A percentile compares a stretch with the other conserved stretches of the same genome.
Conservation (phyloP, 2,113 vertebrate species). For the Sialia sialis region DNA sequence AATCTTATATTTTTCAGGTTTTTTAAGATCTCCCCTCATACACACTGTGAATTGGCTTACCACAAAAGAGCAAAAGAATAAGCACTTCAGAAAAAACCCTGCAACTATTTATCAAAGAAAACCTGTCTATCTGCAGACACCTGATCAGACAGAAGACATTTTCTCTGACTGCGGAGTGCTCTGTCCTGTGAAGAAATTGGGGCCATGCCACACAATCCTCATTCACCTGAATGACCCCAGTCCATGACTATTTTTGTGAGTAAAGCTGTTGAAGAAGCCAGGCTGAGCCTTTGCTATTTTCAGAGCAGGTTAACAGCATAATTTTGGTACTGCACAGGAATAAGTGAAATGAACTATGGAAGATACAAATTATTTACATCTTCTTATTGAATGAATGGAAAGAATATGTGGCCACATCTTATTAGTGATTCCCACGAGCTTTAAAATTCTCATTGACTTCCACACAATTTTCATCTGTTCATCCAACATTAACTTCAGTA, state of each 20-base stretch:
- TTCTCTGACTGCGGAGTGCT: neutral
- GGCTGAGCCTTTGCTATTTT: neutral
- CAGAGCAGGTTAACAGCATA: neutral
- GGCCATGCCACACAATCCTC: neutral
- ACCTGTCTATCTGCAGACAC: neutral
- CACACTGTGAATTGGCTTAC: neutral
- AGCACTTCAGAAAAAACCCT: neutral
- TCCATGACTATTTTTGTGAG: neutral
- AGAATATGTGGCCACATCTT: neutral
- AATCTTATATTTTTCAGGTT: fast-evolving
- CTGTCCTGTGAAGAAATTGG: neutral
- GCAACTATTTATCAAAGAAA: neutral
- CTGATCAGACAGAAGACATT: neutral
- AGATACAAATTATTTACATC: neutral
- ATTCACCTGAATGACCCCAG: neutral
- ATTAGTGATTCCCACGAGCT: neutral
- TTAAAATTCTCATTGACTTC: neutral
- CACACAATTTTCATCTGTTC: neutral
- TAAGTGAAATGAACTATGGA: neutral
- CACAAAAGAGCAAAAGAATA: neutral
- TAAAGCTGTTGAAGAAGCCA: neutral
- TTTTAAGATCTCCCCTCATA: neutral
- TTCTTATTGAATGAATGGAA: neutral
- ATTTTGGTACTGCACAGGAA: neutral
- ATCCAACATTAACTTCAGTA: neutral